Evolutionary conservation across 2,113 vertebrate genomes (phyloP).

Genomic region (Lepidothrix coronata): DNA sequence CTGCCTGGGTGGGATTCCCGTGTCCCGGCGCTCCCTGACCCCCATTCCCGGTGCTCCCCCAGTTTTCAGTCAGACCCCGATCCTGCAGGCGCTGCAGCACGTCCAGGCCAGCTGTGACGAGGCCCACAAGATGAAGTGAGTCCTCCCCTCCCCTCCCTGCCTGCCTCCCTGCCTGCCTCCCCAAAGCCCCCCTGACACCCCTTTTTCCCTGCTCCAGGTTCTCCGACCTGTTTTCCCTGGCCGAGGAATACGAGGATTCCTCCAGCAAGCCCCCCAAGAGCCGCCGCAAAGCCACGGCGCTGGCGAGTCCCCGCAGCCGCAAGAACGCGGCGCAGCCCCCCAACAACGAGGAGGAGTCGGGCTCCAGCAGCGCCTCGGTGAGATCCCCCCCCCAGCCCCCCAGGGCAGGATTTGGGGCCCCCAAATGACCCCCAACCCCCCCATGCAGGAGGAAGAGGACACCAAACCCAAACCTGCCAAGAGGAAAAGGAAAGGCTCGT

Average conservation of each 20-base stretch:
- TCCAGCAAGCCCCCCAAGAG: conserved; percentile 87
- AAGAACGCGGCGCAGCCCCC: conserved; percentile 84
- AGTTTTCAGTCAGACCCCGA: conserved; percentile 95
- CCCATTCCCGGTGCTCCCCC: background rate
- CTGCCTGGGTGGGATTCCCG: too few species aligned
- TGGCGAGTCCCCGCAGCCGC: conserved; percentile 84
- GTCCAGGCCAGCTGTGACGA: conserved; percentile 97
- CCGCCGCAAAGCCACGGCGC: conserved; percentile 83
- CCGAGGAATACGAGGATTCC: conserved; percentile 92
- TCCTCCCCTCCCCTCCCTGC: background rate
- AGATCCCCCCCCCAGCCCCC: background rate
- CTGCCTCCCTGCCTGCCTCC: background rate
- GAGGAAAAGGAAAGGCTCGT: conserved; percentile 90
- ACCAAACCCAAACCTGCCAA: conserved; percentile 92
- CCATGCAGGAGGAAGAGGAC: conserved; percentile 88
- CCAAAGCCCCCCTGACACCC: too few species aligned
- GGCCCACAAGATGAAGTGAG: conserved; percentile 93
- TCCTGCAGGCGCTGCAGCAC: conserved; percentile 93
- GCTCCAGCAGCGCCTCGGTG: conserved; percentile 89
- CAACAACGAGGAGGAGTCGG: conserved; percentile 89
- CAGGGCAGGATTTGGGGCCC: too few species aligned
- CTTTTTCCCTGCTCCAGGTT: conserved; percentile 71
- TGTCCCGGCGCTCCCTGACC: background rate
- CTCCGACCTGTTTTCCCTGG: conserved; percentile 90
- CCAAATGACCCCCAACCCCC: background rate